Evolutionary conservation across 2,888 invertebrate genomes (phyloP), one percentile per base, ranked within the genome.

Genomic region (Epistrophella euchroma): DNA sequence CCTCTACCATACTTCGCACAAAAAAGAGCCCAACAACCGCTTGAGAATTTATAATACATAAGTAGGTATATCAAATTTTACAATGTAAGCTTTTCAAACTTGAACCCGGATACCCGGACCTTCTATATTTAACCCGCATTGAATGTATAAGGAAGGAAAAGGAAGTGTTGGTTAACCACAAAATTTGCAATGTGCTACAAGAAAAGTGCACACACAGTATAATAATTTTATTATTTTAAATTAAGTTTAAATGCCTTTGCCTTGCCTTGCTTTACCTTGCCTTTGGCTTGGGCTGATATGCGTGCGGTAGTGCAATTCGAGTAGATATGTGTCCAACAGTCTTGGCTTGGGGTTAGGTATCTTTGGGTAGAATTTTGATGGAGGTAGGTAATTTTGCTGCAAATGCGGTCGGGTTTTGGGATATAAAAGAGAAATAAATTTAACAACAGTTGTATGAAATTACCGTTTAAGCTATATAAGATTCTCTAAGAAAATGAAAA

Each of bases 21-120:
- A 45, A 79, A 72, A 80, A 72, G 45, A 66, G 75, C 35, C 75
- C 66, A 55, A 47, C 47, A 47, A 75, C 75, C 64, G 55, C 68
- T 75, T 68, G 75, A 80, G 72, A 76, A 72, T 71, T 58, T 71
- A 72, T 72, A 85, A 80, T 80, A n/a, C n/a, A n/a, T n/a, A n/a
- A n/a, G n/a, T n/a, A n/a, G n/a, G n/a, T n/a, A 80, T 79, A 79
- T 84, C 64, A 71, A 43, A 47, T 40, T 43, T 66, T 28, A 58
- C 56, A 71, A 75, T 47, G 19, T 45, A 47, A 66, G 17, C 32
- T 47, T 19, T 47, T 4, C 19, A 32, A 73, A 84, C 66, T 62
- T 62, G 43, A 62, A 62, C 25, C 43, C 40, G 25, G 22, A 60
- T 40, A 25, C 22, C 4, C 2, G 22, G 15, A 37, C 13, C 35